These are phyloP conservation scores for Napeogenes sylphis DNA, from an alignment of 2,888 invertebrate genomes.

Conservation along the genomic window DNA sequence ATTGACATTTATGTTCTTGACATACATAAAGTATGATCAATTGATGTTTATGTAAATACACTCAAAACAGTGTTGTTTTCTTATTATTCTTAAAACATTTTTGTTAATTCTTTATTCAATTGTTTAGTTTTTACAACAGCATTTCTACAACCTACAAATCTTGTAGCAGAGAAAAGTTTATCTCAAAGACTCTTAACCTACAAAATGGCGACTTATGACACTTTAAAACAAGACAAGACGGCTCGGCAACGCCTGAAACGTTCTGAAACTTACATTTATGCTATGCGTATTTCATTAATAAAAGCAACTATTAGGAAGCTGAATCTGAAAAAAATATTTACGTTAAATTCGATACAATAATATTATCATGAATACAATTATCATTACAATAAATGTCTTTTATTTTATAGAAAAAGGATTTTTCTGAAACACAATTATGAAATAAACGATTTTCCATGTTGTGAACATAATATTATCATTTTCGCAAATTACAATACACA, in stretches of 20 bases:
- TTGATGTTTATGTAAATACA: too few relatives aligned
- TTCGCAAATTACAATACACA: too few relatives aligned
- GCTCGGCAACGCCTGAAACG: background rate
- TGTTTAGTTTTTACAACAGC: conserved; percentile 1
- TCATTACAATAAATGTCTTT: too few relatives aligned
- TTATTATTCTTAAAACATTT: background rate
- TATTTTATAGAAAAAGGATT: too few relatives aligned
- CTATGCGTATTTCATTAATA: background rate
- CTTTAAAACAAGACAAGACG: conserved; percentile 15
- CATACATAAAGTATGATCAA: too few relatives aligned
- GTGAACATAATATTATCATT: too few relatives aligned
- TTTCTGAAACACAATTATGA: too few relatives aligned
- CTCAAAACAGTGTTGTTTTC: too few relatives aligned
- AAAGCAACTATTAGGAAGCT: background rate
- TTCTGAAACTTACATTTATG: background rate
- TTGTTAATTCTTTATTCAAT: background rate
- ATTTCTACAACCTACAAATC: conserved; percentile 11
- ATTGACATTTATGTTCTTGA: too few relatives aligned
- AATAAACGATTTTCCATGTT: too few relatives aligned
- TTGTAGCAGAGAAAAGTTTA: conserved; percentile 22
- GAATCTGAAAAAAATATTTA: background rate
- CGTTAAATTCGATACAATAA: too few relatives aligned
- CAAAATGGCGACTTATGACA: conserved; percentile 21
- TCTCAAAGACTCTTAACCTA: conserved; percentile 28
- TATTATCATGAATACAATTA: too few relatives aligned